Evolutionary conservation across 1,140 invertebrate genomes (phyloP), one percentile per base, ranked within the genome.

Genomic region (Drosophila pallidifrons): DNA sequence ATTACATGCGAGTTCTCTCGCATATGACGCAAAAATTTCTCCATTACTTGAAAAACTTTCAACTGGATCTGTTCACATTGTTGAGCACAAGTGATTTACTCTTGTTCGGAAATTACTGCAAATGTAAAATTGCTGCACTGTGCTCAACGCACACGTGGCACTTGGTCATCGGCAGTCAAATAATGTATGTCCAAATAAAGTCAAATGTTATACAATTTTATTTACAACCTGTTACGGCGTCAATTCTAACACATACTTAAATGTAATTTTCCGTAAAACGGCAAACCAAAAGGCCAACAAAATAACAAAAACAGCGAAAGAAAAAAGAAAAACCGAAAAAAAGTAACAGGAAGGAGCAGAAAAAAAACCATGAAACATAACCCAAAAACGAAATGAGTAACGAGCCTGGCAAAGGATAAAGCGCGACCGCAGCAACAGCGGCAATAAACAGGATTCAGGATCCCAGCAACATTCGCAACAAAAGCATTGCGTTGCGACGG

Each of bases 241-340:
- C 75, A 89, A 85, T 89, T 85, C 78, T 81, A 89, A 89, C 85
- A 89, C 85, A 85, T 89, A 85, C 85, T 89, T 85, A 89, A 89
- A 89, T 89, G 85, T 81, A 89, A 89, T 85, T 81, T 85, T 74
- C 77, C 83, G 83, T 83, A 73, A 88, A 87, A 77, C 66, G 54
- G 51, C 49, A 79, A 68, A 80, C 64, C 82, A 41, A 87, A 80
- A 78, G 83, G 61, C 46, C 51, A 70, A 10, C 60, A 52, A 59
- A 71, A 45, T 28, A 71, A 52, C 46, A 13, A 35, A 55, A 35
- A 10, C 28, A 60, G 5, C 32, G 7, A 47, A 30, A 15, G 1
- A 30, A 28, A 38, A 10, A 38, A 38, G 10, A 38, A 60, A 38
- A 10, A 10, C 7, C 7, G 5, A 32, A 38, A 38, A 38, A 38